Percentiles rank a stretch among this genome's conserved stretches.
These are phyloP conservation scores for Lethenteron camtschaticum DNA, from an alignment of 2,113 vertebrate species.

Conservation along the genomic window DNA sequence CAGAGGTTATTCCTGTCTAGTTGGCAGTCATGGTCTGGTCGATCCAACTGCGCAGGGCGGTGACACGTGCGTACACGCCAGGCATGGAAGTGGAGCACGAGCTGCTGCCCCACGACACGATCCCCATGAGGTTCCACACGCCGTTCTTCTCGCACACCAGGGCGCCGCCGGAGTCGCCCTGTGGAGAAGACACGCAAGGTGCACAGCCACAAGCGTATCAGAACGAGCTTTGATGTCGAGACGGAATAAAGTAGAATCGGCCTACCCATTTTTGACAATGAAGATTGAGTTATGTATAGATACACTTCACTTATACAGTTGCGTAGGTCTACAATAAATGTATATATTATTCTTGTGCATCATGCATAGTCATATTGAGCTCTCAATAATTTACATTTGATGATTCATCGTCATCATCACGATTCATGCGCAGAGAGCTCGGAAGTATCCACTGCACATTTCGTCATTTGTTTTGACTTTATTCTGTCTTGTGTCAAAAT, in stretches of 20 bases:
- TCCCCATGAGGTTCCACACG: constrained; percentile 45
- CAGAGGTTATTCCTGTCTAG: background rate
- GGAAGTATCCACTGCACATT: no score
- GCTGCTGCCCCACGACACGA: constrained; percentile 87
- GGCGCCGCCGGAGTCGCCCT: constrained; percentile 83
- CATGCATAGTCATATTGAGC: background rate
- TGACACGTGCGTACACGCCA: constrained; percentile 49
- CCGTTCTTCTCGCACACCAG: constrained; percentile 25
- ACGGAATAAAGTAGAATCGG: background rate
- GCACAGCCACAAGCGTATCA: background rate
- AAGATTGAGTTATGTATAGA: background rate
- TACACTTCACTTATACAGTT: background rate
- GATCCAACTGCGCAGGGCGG: constrained; percentile 48
- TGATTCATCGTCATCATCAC: background rate
- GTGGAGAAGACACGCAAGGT: constrained; percentile 6
- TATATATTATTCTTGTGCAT: constrained; percentile 9
- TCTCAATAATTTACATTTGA: background rate
- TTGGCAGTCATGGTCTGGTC: constrained; percentile 10
- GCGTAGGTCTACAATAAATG: background rate
- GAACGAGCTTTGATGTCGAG: background rate
- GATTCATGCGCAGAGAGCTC: no score
- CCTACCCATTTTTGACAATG: background rate
- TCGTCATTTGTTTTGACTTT: no score
- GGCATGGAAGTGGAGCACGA: constrained; percentile 71
- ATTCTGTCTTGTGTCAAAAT: no score